Evolutionary conservation across 2,888 invertebrate species (phyloP).

Genomic region (Trachelus troglodyta): DNA sequence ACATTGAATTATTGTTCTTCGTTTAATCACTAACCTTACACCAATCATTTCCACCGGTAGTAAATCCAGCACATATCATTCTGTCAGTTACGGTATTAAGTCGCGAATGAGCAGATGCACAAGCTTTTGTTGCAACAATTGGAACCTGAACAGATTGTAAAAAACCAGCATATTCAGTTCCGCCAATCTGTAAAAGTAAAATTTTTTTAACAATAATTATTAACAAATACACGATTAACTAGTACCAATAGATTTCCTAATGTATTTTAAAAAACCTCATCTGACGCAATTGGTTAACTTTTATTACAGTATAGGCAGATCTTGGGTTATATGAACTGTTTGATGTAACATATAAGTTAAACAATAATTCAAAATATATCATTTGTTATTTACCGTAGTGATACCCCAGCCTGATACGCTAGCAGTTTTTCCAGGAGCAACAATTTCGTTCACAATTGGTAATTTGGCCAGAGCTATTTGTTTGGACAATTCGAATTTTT

Average conservation of each 20-base stretch:
- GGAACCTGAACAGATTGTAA: constrained; percentile 25
- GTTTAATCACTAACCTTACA: constrained; percentile 9
- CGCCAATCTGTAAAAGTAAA: constrained; percentile 5
- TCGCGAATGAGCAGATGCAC: constrained; percentile 62
- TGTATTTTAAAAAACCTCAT: neutral
- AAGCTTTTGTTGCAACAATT: constrained; percentile 60
- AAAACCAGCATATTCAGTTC: neutral
- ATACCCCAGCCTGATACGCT: constrained; percentile 14
- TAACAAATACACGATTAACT: neutral
- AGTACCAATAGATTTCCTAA: neutral
- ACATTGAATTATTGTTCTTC: neutral
- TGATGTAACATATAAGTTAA: neutral
- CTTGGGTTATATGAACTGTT: neutral
- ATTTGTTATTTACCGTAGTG: constrained; percentile 5
- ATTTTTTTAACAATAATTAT: neutral
- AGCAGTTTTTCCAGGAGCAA: constrained; percentile 7
- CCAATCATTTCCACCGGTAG: constrained; percentile 11
- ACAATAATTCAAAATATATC: neutral
- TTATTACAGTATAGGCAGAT: neutral
- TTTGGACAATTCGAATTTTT: neutral
- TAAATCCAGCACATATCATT: constrained; percentile 67
- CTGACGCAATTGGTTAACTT: neutral
- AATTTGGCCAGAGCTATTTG: neutral
- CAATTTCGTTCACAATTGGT: constrained; percentile 4
- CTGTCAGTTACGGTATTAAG: constrained; percentile 61